Evolutionary conservation across 2,888 invertebrate species (phyloP).

Genomic region (Ligdia adustata): DNA sequence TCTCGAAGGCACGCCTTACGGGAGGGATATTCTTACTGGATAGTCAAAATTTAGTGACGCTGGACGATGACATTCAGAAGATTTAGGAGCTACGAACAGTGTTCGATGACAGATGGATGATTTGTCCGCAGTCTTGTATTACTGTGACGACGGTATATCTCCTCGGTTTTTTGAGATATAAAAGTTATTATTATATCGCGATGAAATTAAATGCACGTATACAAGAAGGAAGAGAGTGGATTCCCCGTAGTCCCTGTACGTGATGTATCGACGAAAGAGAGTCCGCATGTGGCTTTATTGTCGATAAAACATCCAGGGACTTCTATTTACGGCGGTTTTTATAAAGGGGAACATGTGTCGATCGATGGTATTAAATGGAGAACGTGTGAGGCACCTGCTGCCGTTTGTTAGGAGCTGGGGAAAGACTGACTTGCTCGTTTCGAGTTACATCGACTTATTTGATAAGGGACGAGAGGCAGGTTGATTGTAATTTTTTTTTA

Average conservation of each 20-base stretch:
- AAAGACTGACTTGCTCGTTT: constrained; percentile 24
- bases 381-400: constrained; percentile 57
- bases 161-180: no score
- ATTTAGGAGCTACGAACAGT: no score
- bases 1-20: constrained; percentile 51
- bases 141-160: no score
- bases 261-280: constrained; percentile 66
- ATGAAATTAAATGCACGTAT: constrained; percentile 38
- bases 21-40: constrained; percentile 47
- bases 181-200: constrained; percentile 29
- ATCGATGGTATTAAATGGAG: constrained; percentile 65
- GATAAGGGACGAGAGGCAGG: no score
- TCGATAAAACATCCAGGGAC: constrained; percentile 73
- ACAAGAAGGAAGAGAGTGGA: constrained; percentile 36
- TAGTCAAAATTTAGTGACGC: constrained; percentile 48
- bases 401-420: constrained; percentile 25
- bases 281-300: constrained; percentile 72
- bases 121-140: no score
- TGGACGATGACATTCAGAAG: constrained; percentile 39
- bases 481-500: no score
- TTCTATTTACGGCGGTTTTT: constrained; percentile 74
- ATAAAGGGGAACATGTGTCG: constrained; percentile 52
- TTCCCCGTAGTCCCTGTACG: constrained; percentile 47
- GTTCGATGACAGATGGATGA: no score
- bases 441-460: neutral